These are phyloP conservation scores for Ptilorrhoa leucosticta DNA, from an alignment of 2,113 vertebrate genomes.

Conservation along the genomic window DNA sequence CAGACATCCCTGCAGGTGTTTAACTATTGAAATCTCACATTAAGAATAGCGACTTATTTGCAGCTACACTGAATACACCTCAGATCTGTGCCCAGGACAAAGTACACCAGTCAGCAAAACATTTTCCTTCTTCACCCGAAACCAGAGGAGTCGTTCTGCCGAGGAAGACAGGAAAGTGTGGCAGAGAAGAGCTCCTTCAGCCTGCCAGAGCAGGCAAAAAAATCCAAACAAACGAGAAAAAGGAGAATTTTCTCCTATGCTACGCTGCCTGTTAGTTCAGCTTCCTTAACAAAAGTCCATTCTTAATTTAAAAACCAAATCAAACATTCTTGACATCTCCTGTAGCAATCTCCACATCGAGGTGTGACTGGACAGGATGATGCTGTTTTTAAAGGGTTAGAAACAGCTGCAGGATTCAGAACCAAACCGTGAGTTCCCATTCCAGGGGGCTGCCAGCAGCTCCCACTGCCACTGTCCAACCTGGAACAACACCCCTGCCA, in stretches of 20 bases:
- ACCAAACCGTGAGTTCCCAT: not conserved
- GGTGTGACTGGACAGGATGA: accelerated
- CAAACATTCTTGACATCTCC: not conserved
- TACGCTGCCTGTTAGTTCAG: not conserved
- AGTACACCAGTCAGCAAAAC: not conserved
- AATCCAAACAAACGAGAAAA: too few species aligned
- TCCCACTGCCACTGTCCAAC: not conserved
- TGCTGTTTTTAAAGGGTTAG: not conserved
- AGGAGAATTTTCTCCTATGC: accelerated
- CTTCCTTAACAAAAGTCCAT: not conserved
- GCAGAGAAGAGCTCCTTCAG: not conserved
- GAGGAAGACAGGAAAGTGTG: not conserved
- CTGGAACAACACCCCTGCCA: not conserved
- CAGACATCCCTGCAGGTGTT: not conserved
- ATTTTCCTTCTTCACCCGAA: not conserved
- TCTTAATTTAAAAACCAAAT: not conserved
- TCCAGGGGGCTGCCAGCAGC: not conserved
- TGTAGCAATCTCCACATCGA: accelerated
- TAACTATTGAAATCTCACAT: not conserved
- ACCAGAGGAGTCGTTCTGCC: not conserved
- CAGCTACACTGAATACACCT: not conserved
- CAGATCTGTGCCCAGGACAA: not conserved
- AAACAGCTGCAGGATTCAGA: not conserved
- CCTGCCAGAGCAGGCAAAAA: not conserved
- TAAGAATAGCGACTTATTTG: not conserved